These are phyloP conservation scores for Clepsis dumicolana DNA, from an alignment of 2,888 invertebrate species.

Conservation along the genomic window DNA sequence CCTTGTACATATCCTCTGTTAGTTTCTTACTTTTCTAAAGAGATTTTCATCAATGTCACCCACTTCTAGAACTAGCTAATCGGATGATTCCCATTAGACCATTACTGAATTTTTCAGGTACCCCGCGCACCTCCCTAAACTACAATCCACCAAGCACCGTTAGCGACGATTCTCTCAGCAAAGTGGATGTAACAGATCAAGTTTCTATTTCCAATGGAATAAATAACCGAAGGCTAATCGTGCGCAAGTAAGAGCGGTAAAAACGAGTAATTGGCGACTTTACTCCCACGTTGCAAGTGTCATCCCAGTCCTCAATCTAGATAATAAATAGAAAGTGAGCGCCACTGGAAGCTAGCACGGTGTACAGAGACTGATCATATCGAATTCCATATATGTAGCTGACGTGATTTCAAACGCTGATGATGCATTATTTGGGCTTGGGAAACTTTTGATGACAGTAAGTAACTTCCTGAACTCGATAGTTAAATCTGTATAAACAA, in stretches of 20 bases:
- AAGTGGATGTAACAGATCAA: conserved; percentile 15
- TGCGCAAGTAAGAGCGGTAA: conserved; percentile 36
- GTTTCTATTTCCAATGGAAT: conserved; percentile 36
- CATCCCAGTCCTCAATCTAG: conserved; percentile 44
- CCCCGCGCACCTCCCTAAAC: background rate
- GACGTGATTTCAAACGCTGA: conserved; percentile 10
- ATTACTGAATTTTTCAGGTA: no score
- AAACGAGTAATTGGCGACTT: conserved; percentile 44
- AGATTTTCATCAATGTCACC: background rate
- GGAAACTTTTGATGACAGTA: background rate
- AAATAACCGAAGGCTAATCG: conserved; percentile 40
- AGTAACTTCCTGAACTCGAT: background rate
- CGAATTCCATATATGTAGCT: conserved; percentile 26
- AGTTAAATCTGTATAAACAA: background rate
- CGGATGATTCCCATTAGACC: no score
- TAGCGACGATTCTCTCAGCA: conserved; percentile 1
- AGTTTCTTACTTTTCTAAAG: no score
- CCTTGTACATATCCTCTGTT: background rate
- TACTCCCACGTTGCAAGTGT: conserved; percentile 43
- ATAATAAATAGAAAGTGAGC: conserved; percentile 47
- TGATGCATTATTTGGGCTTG: background rate
- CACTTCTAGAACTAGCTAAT: background rate
- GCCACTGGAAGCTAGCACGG: conserved; percentile 24
- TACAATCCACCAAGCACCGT: background rate
- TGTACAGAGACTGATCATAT: conserved; percentile 30